phyloP scores from a whole-genome alignment of 2,113 vertebrate genomes.

The Sceloporus tristichus region DNA sequence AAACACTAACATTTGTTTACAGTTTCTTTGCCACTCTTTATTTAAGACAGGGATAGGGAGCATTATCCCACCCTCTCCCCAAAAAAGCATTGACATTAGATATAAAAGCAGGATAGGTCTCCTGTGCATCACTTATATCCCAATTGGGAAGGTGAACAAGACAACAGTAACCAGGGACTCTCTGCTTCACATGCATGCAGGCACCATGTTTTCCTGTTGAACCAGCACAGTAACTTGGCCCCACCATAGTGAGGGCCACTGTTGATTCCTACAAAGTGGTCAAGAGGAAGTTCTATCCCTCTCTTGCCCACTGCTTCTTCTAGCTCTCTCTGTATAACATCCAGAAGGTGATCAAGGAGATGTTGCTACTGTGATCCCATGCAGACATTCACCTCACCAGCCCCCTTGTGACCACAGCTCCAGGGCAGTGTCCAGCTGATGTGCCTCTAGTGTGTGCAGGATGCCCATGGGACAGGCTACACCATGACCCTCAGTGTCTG shows the following conservation, averaged over 20 bases:
- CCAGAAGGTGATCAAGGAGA: constrained; percentile 81
- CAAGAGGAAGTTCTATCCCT: constrained; percentile 68
- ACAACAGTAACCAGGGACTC: no score
- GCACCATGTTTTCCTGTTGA: no score
- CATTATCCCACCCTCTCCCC: no score
- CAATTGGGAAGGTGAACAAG: not conserved
- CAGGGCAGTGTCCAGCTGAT: not conserved
- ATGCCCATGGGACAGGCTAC: constrained; percentile 43
- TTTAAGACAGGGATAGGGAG: not conserved
- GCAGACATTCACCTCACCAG: constrained; percentile 15
- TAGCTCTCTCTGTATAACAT: constrained; percentile 82
- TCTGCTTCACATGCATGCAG: no score
- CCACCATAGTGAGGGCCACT: constrained; percentile 73
- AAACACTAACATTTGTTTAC: not conserved
- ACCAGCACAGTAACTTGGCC: no score
- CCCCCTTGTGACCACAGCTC: constrained; percentile 36
- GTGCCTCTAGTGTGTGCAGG: not conserved
- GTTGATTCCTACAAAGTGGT: constrained; percentile 76
- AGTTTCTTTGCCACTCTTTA: not conserved
- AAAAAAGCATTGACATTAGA: not conserved
- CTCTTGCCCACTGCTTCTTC: constrained; percentile 68
- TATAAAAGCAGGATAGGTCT: not conserved
- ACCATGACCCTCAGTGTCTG: constrained; percentile 45
- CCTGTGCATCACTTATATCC: not conserved
- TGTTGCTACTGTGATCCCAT: constrained; percentile 75